Evolutionary conservation across 1,140 invertebrate species (phyloP).

Genomic region (Acromyrmex charruanus): DNA sequence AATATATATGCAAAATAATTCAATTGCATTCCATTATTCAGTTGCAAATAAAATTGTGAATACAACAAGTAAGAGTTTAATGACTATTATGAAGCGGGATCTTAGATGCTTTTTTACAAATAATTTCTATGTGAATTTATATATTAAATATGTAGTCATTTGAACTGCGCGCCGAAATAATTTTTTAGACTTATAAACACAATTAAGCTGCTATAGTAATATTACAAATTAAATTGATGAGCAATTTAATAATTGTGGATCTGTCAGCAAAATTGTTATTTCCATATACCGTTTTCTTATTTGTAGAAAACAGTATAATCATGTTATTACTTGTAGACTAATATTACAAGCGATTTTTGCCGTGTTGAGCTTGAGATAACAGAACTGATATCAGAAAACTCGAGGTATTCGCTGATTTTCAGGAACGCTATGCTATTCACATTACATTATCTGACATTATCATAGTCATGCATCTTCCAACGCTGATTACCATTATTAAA

Average conservation of each 20-base stretch:
- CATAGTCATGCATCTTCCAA: slow-evolving; percentile 4
- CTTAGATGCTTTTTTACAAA: too few relatives aligned
- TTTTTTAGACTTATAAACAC: too few relatives aligned
- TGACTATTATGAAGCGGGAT: too few relatives aligned
- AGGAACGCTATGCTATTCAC: slow-evolving; percentile 5
- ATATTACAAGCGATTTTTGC: neutral
- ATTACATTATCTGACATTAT: neutral
- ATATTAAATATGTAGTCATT: too few relatives aligned
- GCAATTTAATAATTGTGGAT: too few relatives aligned
- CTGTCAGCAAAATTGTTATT: too few relatives aligned
- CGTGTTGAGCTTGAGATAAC: slow-evolving; percentile 1
- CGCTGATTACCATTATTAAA: slow-evolving; percentile 50
- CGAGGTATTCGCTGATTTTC: slow-evolving; percentile 1
- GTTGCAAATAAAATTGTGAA: neutral
- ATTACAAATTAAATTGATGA: too few relatives aligned
- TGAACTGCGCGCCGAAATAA: too few relatives aligned
- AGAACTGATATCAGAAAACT: neutral
- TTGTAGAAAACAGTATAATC: neutral
- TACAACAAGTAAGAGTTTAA: too few relatives aligned
- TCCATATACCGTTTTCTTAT: neutral
- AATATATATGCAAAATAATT: neutral
- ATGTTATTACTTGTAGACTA: neutral
- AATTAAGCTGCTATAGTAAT: too few relatives aligned
- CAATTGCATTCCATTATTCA: neutral
- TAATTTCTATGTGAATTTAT: too few relatives aligned